Base-by-base conservation (phyloP, 2,797 vertebrate species). In the Leuciscus waleckii region DNA sequence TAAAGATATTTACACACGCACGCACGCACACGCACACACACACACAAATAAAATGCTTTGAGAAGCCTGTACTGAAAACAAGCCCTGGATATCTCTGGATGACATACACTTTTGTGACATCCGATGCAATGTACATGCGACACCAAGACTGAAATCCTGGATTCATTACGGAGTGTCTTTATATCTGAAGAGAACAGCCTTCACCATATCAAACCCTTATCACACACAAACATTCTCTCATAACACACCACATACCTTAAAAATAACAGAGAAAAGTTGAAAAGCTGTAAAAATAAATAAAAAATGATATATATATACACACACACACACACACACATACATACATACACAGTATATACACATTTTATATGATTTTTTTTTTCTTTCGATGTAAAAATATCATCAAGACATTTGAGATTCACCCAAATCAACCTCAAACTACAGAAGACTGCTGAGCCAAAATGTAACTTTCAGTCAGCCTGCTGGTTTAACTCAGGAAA, bases 31-130 rank as follows among this genome's bases (percentile, higher is more conserved):
- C 14, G 19, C 49, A 19, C 49, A 19, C 49, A 19, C 49, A 51
- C 16, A 19, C 5, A 51, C 5, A 35, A 35, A 35, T 35, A 35
- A 35, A 35, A 35, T 17, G 5, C 32, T 16, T 49, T 35, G 3
- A 77, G 39, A 58, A 0, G 16, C 17, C 51, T 77, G 51, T 79
- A 61, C n/a, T 65, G 76, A 65, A 63, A 79, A 32, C 76, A 65
- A 58, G 26, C 58, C 39, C 56, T 41, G 35, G 23, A 65, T 29
- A 79, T 63, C n/a, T 23, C 39, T 29, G n/a, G 7, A 63, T 79
- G 76, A 79, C 58, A 9, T 41, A 43, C 16, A 29, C n/a, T 65
- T n/a, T 61, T 39, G 58, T 79, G 58, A 63, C 39, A 79, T 79
- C 58, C 13, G 37, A 61, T 2, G 76, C 54, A 79, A 63, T 79